Conservation (phyloP, 2,113 vertebrate genomes). For the Cnemophilus loriae region DNA sequence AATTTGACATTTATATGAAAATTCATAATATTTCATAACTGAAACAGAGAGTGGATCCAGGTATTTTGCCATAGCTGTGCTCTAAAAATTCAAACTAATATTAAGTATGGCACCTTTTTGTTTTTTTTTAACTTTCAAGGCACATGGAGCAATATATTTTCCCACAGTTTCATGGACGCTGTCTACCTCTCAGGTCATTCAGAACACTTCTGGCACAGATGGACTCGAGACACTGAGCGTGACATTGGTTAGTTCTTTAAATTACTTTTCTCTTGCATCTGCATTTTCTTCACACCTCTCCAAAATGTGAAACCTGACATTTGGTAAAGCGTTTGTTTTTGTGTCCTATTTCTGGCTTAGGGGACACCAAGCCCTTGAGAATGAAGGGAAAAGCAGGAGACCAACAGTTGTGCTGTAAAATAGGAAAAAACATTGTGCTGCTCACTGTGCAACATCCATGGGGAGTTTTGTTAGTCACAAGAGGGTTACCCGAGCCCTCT, state of each 20-base stretch:
- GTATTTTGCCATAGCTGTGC: neutral
- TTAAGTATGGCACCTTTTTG: neutral
- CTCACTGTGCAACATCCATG: neutral
- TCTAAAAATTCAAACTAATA: neutral
- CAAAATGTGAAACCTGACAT: neutral
- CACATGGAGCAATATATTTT: constrained; percentile 78
- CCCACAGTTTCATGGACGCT: constrained; percentile 69
- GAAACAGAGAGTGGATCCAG: neutral
- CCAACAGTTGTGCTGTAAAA: neutral
- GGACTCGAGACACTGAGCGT: constrained; percentile 23
- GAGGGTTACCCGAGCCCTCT: neutral
- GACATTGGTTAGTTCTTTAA: constrained; percentile 40
- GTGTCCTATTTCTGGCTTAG: neutral
- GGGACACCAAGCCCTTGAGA: neutral
- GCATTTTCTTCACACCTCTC: neutral
- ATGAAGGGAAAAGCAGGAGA: neutral
- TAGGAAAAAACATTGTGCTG: neutral
- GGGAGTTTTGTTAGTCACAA: neutral
- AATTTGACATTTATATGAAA: neutral
- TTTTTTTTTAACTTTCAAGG: constrained; percentile 30
- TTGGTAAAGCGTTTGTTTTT: neutral
- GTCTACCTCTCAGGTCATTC: constrained; percentile 63
- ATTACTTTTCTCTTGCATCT: neutral
- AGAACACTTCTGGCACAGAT: constrained; percentile 58
- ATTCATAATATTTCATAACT: neutral